A percentile compares a stretch with the other conserved stretches of the same genome.
Conservation (phyloP, 2,888 invertebrate genomes). For the Sclerodermus sp. region DNA sequence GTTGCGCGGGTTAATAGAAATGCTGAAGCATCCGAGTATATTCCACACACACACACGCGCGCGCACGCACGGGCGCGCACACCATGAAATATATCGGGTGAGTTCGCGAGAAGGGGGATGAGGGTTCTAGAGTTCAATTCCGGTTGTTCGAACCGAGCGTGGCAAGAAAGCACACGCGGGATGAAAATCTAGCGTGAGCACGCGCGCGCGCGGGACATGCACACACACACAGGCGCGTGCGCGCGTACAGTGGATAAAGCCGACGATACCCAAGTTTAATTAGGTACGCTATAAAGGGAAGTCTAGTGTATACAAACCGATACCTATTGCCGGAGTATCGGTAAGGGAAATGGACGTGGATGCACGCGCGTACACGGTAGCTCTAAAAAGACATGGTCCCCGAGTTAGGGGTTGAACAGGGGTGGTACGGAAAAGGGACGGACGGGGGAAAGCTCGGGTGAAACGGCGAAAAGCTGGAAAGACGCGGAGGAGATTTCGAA, state of each 20-base stretch:
- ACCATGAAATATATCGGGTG: too few relatives aligned
- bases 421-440: background rate
- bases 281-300: slow-evolving; percentile 33
- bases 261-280: slow-evolving; percentile 39
- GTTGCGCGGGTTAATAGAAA: too few relatives aligned
- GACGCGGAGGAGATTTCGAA: slow-evolving; percentile 2
- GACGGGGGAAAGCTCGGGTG: slow-evolving; percentile 1
- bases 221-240: background rate
- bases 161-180: slow-evolving; percentile 18
- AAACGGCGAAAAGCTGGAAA: slow-evolving; percentile 6
- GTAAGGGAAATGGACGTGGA: slow-evolving; percentile 17
- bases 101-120: too few relatives aligned
- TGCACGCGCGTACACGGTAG: background rate
- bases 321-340: slow-evolving; percentile 34
- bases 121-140: too few relatives aligned
- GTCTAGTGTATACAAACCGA: slow-evolving; percentile 32
- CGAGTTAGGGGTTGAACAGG: background rate
- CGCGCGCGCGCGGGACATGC: too few relatives aligned
- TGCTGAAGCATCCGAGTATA: too few relatives aligned
- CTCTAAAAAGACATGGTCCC: background rate
- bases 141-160: background rate
- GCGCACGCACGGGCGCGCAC: too few relatives aligned
- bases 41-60: too few relatives aligned
- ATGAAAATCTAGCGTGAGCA: slow-evolving; percentile 28
- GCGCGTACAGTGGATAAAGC: background rate